These are phyloP conservation scores for Dicerorhinus sumatrensis DNA, from an alignment of 2,113 vertebrate species.

Conservation along the genomic window DNA sequence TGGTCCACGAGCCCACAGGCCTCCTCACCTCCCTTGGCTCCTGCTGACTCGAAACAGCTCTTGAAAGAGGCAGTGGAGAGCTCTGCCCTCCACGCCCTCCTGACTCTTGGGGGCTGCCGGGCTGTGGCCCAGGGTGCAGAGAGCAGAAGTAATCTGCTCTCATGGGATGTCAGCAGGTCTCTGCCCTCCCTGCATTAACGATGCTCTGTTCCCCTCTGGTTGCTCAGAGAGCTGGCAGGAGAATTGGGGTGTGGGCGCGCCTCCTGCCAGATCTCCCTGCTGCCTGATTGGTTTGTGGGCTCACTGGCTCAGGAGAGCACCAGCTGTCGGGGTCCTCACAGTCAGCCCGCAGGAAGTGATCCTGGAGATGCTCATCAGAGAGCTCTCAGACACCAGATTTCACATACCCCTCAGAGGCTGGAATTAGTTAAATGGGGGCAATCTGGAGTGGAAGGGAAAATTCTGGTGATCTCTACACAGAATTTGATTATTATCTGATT, in stretches of 20 bases:
- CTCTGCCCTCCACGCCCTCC: not conserved
- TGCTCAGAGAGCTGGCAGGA: not conserved
- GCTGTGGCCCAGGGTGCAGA: not conserved
- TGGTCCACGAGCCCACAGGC: not conserved
- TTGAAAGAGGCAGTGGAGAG: not conserved
- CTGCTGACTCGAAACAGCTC: not conserved
- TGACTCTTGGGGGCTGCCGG: not conserved
- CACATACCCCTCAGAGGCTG: not conserved
- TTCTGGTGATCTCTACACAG: not conserved
- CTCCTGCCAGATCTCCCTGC: not conserved
- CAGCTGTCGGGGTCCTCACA: no score
- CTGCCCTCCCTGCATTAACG: not conserved
- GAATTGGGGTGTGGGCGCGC: accelerated
- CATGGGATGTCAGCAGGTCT: not conserved
- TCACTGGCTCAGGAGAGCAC: not conserved
- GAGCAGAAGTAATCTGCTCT: not conserved
- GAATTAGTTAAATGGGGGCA: not conserved
- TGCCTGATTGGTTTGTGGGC: no score
- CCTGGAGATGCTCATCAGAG: not conserved
- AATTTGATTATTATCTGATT: not conserved
- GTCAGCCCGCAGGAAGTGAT: not conserved
- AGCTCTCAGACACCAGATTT: not conserved
- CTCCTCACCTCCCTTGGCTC: not conserved
- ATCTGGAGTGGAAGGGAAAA: not conserved
- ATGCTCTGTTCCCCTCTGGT: no score